Base-by-base conservation (phyloP, 35 echinoderm and acorn worm genomes). In the Anneissia japonica region DNA sequence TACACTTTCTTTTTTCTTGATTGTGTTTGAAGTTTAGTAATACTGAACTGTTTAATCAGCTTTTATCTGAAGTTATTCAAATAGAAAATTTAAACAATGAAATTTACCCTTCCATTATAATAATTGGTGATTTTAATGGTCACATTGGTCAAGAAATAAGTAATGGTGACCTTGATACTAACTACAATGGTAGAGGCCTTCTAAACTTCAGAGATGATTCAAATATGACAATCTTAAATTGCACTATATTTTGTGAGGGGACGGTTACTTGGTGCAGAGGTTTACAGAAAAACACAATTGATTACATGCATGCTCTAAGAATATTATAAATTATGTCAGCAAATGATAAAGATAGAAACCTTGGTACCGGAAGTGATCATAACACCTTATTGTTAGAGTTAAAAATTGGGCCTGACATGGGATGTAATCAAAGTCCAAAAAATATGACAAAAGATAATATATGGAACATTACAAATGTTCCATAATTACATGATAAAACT, bases 51-150 rank as follows among this genome's bases (percentile, higher is more conserved):
- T 83, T 51, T 83, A 31, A 51, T 26, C 38, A 55, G 29, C 37
- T 83, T 28, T 38, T 83, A 83, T 83, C 37, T 31, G 37, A 39
- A 39, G 55, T 64, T 64, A 64, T 64, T 64, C 51, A 64, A 64
- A 9, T 64, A 64, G 51, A 64, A 43, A 43, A 43, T 43, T 43
- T 43, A 46, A 55, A 83, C 31, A 32, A 83, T 30, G n/a, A 31
- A 1, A 51, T 31, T 83, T 16, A 46, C 5, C 19, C 81, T 6
- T 30, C 30, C 55, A 83, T 83, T 83, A 31, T 83, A 1, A 51
- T 83, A 32, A 83, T 83, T 39, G 81, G 81, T 31, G 81, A 83
- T 51, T 51, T 83, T 30, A 83, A 83, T 46, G 81, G 39, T 9
- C 26, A 51, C 6, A 83, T 83, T 51, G 81, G 81, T 46, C 31